Evolutionary conservation across 2,888 invertebrate species (phyloP).

Genomic region (Geotrupes spiniger): DNA sequence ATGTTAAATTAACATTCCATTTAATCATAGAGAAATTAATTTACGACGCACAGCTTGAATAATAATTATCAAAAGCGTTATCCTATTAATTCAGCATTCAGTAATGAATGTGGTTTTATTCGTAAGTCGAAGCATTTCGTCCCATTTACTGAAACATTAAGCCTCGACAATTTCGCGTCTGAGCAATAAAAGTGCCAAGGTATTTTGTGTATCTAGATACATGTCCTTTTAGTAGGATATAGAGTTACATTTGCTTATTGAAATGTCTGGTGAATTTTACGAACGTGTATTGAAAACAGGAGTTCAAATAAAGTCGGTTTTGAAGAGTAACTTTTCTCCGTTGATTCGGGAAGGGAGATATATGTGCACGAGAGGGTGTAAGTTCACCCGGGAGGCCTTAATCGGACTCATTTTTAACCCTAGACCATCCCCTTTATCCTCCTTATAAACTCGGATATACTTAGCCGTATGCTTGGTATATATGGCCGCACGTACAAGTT

Average conservation of each 20-base stretch:
- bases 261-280: constrained; percentile 9
- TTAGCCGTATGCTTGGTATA: constrained; percentile 5
- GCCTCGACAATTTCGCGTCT: too few relatives aligned
- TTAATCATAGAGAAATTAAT: too few relatives aligned
- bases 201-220: too few relatives aligned
- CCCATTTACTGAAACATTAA: not conserved
- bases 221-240: constrained; percentile 15
- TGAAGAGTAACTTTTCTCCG: constrained; percentile 27
- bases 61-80: too few relatives aligned
- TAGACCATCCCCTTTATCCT: constrained; percentile 32
- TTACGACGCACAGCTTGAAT: too few relatives aligned
- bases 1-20: too few relatives aligned
- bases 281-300: constrained; percentile 22
- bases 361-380: constrained; percentile 38
- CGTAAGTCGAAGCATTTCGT: too few relatives aligned
- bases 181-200: too few relatives aligned
- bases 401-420: constrained; percentile 43
- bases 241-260: constrained; percentile 15
- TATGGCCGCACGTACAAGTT: constrained; percentile 4
- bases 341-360: constrained; percentile 32
- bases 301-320: constrained; percentile 28
- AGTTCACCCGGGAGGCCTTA: constrained; percentile 40
- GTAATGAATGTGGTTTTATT: too few relatives aligned
- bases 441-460: constrained; percentile 31
- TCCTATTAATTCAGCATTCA: too few relatives aligned